A percentile compares a stretch with the other conserved stretches of the same genome.
These are phyloP conservation scores for Deilephila porcellus DNA, from an alignment of 2,888 invertebrate species.

Conservation along the genomic window DNA sequence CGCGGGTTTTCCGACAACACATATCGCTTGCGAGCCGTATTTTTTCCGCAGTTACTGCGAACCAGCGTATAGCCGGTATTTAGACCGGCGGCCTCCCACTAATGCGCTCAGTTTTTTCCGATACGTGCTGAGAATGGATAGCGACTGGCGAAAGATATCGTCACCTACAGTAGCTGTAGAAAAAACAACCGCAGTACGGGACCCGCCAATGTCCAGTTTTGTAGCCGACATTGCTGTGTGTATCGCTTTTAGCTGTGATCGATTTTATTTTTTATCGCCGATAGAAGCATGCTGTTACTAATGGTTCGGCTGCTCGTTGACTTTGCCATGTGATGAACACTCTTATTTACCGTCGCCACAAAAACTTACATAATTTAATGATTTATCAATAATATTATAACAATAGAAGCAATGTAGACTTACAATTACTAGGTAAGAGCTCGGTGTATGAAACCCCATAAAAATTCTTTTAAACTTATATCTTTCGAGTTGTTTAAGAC, in stretches of 20 bases:
- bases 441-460: too few species aligned
- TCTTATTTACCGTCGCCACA: too few species aligned
- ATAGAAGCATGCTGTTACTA: too few species aligned
- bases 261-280: too few species aligned
- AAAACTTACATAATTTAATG: too few species aligned
- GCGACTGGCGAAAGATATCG: not conserved
- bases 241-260: not conserved
- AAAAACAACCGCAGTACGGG: not conserved
- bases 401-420: too few species aligned
- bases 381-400: too few species aligned
- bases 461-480: too few species aligned
- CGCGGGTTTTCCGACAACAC: not conserved
- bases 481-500: too few species aligned
- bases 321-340: too few species aligned
- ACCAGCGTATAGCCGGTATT: not conserved
- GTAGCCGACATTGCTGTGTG: not conserved
- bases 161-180: not conserved
- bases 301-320: too few species aligned
- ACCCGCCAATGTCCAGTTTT: not conserved
- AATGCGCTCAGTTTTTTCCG: slow-evolving; percentile 6
- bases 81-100: slow-evolving; percentile 1
- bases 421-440: too few species aligned
- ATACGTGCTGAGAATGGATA: slow-evolving; percentile 11
- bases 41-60: not conserved
- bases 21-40: not conserved